Conservation (phyloP, 1,140 invertebrate genomes). For the Caerostris darwini region DNA sequence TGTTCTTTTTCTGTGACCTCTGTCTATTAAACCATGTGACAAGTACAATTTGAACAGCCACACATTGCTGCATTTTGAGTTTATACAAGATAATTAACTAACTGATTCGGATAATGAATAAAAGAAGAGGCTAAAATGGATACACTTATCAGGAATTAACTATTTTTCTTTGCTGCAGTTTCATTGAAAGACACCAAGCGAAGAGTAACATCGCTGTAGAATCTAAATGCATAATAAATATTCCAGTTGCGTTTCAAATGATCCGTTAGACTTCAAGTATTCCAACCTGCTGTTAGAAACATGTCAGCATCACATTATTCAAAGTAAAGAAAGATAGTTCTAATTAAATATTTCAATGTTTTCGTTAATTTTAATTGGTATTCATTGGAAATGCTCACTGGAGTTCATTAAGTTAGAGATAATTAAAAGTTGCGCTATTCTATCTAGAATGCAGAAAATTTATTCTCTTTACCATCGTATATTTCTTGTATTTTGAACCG, state of each 20-base stretch:
- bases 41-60: background rate
- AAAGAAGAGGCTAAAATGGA: background rate
- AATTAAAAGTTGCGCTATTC: background rate
- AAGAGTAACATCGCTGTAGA: background rate
- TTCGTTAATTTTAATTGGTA: background rate
- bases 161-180: background rate
- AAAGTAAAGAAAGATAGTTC: background rate
- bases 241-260: background rate
- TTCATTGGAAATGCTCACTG: background rate
- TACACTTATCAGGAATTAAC: background rate
- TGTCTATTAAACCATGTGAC: background rate
- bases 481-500: too few relatives aligned
- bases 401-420: background rate
- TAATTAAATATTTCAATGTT: background rate
- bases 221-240: background rate
- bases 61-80: background rate
- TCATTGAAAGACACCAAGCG: background rate
- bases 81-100: slow-evolving; percentile 7
- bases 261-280: background rate
- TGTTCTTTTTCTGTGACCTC: background rate
- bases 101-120: background rate
- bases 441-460: background rate
- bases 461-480: background rate
- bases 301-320: background rate
- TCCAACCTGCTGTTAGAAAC: background rate